These are phyloP conservation scores for Anas platyrhynchos DNA, from an alignment of 2,113 vertebrate genomes.

Conservation along the genomic window DNA sequence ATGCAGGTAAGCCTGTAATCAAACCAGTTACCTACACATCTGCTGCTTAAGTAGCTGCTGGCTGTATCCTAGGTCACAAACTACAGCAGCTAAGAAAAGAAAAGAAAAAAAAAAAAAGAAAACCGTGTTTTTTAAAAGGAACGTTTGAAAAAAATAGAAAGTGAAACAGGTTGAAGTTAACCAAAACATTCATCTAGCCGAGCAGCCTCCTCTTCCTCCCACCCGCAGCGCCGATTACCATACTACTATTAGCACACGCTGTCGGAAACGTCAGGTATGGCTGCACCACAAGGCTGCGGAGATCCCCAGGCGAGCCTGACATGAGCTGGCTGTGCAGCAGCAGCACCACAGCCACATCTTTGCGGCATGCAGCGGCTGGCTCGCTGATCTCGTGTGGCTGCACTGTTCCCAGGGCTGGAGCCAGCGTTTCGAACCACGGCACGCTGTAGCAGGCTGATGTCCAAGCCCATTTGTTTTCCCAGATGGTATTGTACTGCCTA, in stretches of 20 bases:
- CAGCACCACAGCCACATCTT: not conserved
- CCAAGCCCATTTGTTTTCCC: not conserved
- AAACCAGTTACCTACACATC: not conserved
- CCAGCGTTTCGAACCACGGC: not conserved
- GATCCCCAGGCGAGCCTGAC: accelerated
- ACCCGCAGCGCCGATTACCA: not conserved
- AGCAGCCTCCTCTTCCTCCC: not conserved
- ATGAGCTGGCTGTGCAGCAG: not conserved
- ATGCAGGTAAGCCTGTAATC: not conserved
- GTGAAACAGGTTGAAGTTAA: not conserved
- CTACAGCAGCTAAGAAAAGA: not conserved
- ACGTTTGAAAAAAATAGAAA: not conserved
- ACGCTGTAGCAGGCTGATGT: not conserved
- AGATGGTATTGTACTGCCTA: not conserved
- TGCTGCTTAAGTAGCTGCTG: not conserved
- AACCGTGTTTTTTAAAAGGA: not conserved
- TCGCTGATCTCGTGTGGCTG: not conserved
- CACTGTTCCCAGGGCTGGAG: not conserved
- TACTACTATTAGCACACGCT: not conserved
- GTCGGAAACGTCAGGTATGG: not conserved
- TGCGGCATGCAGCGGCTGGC: not conserved
- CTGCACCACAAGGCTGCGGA: not conserved
- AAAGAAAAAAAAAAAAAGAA: too few species aligned
- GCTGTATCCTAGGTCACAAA: not conserved
- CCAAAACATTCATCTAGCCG: not conserved